These are phyloP conservation scores for Aphodius sticticus DNA, from an alignment of 2,888 invertebrate genomes.

Conservation along the genomic window DNA sequence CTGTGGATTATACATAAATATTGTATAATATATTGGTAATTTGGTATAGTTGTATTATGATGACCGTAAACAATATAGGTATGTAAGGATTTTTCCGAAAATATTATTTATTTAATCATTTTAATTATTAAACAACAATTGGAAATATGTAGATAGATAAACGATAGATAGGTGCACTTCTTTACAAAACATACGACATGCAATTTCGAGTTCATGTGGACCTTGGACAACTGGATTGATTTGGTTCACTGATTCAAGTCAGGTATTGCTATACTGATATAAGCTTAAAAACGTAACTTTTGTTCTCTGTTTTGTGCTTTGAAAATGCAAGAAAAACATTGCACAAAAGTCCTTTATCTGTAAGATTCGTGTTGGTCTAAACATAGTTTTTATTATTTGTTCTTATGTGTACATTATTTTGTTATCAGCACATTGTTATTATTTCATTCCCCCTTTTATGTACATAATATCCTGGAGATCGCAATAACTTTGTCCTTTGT, in stretches of 20 bases:
- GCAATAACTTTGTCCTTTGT: too few species aligned
- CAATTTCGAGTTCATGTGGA: background rate
- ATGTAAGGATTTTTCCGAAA: constrained; percentile 6
- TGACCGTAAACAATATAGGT: constrained; percentile 9
- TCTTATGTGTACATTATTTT: background rate
- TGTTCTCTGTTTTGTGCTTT: background rate
- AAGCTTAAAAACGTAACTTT: background rate
- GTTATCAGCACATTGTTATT: too few species aligned
- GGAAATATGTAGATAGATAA: background rate
- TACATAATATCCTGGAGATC: too few species aligned
- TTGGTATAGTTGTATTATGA: background rate
- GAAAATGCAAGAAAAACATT: background rate
- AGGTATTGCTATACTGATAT: background rate
- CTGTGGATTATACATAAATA: background rate
- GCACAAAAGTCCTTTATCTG: background rate
- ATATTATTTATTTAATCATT: background rate
- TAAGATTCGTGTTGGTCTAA: background rate
- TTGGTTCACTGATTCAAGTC: background rate
- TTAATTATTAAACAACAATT: background rate
- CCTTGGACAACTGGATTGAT: background rate
- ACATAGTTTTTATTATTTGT: background rate
- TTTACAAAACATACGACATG: background rate
- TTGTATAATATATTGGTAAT: background rate
- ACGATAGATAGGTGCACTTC: background rate
- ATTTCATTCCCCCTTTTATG: too few species aligned